Percentiles rank a stretch among this genome's conserved stretches.
These are phyloP conservation scores for Dryoscopus gambensis DNA, from an alignment of 2,113 vertebrate genomes.

Conservation along the genomic window DNA sequence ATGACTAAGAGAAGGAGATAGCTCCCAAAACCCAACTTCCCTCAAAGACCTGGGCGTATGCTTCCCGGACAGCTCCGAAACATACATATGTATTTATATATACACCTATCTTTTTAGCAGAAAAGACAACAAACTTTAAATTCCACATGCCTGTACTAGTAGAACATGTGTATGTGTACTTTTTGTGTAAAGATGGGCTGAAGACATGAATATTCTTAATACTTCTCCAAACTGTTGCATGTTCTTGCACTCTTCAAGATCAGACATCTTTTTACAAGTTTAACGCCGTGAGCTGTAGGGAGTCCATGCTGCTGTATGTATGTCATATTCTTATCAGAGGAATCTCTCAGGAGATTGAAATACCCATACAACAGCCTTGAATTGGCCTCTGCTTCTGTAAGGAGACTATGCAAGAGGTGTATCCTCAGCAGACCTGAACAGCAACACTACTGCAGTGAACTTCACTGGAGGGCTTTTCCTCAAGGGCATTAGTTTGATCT, in stretches of 20 bases:
- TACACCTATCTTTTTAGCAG: neutral
- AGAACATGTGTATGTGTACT: neutral
- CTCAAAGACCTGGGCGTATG: neutral
- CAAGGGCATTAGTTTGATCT: neutral
- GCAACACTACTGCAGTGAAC: neutral
- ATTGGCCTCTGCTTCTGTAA: neutral
- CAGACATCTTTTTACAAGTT: neutral
- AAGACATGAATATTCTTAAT: neutral
- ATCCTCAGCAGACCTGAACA: neutral
- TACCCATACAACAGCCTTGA: neutral
- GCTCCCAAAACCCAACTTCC: neutral
- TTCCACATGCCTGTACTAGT: neutral
- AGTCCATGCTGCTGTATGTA: neutral
- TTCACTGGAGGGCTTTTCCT: neutral
- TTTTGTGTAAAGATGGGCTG: neutral
- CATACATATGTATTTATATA: accelerated
- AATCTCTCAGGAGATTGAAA: neutral
- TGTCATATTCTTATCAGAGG: accelerated
- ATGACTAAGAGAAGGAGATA: neutral
- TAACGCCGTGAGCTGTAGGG: neutral
- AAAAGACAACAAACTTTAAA: neutral
- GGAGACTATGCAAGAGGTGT: neutral
- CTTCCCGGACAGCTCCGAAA: neutral
- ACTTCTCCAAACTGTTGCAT: neutral
- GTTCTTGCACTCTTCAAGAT: neutral